A percentile compares a stretch with the other conserved stretches of the same genome.
phyloP scores from a whole-genome alignment of 2,888 invertebrate species.

The Euplagia quadripunctaria region DNA sequence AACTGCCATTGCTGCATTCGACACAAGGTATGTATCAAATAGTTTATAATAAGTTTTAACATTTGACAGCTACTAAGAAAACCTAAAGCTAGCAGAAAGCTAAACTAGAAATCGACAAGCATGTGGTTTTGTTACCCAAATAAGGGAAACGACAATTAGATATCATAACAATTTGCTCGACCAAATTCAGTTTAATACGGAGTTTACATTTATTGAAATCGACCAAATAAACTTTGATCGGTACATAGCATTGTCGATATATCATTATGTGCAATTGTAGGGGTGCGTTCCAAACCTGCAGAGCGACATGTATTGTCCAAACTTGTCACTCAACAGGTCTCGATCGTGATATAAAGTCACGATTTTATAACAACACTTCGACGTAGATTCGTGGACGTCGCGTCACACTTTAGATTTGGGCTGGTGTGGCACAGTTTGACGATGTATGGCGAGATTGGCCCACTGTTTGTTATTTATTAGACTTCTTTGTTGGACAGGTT shows the following conservation, averaged over 20 bases:
- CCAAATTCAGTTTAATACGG: not conserved
- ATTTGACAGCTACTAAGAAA: not conserved
- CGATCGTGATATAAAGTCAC: slow-evolving; percentile 71
- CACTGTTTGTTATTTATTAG: slow-evolving; percentile 44
- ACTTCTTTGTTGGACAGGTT: slow-evolving; percentile 23
- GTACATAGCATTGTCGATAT: slow-evolving; percentile 7
- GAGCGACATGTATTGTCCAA: slow-evolving; percentile 10
- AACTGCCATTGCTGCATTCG: too few relatives aligned
- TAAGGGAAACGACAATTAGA: slow-evolving; percentile 1
- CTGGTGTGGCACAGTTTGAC: slow-evolving; percentile 42
- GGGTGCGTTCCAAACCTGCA: slow-evolving; percentile 38
- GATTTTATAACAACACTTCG: slow-evolving; percentile 56
- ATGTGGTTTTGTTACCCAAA: slow-evolving; percentile 3
- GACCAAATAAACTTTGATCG: slow-evolving; percentile 7
- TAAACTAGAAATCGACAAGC: not conserved
- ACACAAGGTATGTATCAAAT: not conserved
- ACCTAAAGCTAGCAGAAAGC: too few relatives aligned
- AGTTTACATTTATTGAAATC: slow-evolving; percentile 1
- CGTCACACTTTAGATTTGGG: slow-evolving; percentile 48
- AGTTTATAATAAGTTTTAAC: not conserved
- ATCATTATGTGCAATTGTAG: slow-evolving; percentile 27
- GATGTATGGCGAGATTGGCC: slow-evolving; percentile 38
- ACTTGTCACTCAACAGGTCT: slow-evolving; percentile 47
- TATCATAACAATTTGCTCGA: slow-evolving; percentile 5
- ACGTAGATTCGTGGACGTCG: slow-evolving; percentile 26